phyloP scores from a whole-genome alignment of 2,888 invertebrate species.

The Lamellibrachia columna region DNA sequence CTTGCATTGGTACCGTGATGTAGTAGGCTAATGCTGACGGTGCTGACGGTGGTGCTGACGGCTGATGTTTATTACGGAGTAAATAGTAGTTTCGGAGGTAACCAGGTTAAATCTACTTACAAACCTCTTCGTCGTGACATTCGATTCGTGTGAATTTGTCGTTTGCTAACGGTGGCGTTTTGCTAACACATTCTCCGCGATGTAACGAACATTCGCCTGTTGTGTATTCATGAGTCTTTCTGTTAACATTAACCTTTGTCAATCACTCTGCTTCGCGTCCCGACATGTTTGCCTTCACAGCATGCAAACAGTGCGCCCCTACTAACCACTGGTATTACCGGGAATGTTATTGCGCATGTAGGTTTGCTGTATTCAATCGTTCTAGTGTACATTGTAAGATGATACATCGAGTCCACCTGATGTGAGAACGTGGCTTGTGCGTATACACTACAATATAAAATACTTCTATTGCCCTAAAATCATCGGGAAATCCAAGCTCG shows the following conservation, averaged over 20 bases:
- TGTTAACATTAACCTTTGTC: neutral
- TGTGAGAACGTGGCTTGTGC: too few species aligned
- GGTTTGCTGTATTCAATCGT: neutral
- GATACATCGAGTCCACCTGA: too few species aligned
- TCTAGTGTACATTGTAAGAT: neutral
- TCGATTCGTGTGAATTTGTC: neutral
- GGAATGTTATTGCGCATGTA: neutral
- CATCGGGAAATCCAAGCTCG: too few species aligned
- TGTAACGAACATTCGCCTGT: neutral
- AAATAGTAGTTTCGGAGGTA: neutral
- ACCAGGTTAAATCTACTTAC: neutral
- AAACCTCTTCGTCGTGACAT: neutral
- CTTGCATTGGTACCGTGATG: neutral
- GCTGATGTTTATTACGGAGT: neutral
- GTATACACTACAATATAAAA: too few species aligned
- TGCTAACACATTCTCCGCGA: neutral
- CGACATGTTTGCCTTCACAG: neutral
- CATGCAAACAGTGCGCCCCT: neutral
- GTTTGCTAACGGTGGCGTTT: neutral
- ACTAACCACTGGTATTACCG: neutral
- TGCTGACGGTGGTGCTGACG: neutral
- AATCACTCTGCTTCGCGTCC: neutral
- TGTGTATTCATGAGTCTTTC: neutral
- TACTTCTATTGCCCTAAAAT: too few species aligned
- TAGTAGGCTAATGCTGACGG: neutral